Conservation (phyloP, 2,888 invertebrate genomes). For the Thumatha senex region DNA sequence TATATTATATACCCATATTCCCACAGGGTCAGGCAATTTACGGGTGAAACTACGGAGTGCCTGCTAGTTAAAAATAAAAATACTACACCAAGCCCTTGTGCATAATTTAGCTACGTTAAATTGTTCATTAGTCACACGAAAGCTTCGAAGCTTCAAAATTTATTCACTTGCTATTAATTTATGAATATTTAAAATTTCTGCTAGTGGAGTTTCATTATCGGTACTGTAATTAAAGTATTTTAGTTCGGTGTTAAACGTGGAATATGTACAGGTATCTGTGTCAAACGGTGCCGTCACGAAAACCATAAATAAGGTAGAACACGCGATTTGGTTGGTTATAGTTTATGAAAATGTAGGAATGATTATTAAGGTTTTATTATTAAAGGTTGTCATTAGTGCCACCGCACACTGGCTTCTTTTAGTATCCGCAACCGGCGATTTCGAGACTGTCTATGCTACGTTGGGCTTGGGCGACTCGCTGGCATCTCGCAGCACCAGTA, state of each 20-base stretch:
- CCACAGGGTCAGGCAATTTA: no score
- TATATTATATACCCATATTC: no score
- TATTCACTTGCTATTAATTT: constrained; percentile 13
- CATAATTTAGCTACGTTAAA: no score
- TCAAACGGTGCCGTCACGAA: constrained; percentile 48
- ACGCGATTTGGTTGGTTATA: constrained; percentile 40
- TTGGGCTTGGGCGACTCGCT: no score
- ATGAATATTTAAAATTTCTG: constrained; percentile 26
- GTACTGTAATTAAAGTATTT: constrained; percentile 37
- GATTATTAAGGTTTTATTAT: constrained; percentile 6
- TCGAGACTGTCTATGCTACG: no score
- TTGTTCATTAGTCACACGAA: no score
- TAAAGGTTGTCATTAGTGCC: background rate
- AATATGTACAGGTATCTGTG: constrained; percentile 47
- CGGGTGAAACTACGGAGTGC: no score
- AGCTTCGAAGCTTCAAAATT: constrained; percentile 1
- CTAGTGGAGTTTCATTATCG: constrained; percentile 32
- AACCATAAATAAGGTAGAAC: constrained; percentile 36
- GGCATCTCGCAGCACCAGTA: no score
- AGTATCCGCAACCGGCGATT: no score
- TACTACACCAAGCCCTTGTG: no score
- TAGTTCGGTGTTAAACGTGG: constrained; percentile 43
- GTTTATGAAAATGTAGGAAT: constrained; percentile 17
- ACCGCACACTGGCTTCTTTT: no score
- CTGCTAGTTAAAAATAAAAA: no score